Percentiles rank a stretch among this genome's conserved stretches.
Conservation (phyloP, 1,140 invertebrate species). For the Lordiphosa clarofinis region DNA sequence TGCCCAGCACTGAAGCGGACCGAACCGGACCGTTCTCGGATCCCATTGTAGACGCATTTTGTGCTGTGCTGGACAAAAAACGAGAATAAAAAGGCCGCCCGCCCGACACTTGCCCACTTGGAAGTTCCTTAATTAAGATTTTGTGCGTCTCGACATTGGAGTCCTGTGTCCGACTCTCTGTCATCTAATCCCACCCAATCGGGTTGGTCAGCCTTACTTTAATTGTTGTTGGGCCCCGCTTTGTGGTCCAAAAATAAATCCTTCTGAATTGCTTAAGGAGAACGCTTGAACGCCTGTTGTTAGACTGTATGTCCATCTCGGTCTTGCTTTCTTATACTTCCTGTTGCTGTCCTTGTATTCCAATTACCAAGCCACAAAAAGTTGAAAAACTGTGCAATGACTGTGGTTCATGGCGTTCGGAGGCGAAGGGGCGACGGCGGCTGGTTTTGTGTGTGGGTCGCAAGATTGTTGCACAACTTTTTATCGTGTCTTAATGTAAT, state of each 20-base stretch:
- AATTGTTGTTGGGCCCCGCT: constrained; percentile 73
- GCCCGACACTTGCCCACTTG: constrained; percentile 67
- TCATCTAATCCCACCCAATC: constrained; percentile 48
- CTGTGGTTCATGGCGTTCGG: constrained; percentile 35
- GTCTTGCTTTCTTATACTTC: constrained; percentile 46
- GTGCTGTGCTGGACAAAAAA: constrained; percentile 52
- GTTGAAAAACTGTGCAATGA: constrained; percentile 77
- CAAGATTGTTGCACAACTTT: constrained; percentile 73
- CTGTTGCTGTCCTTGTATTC: constrained; percentile 71
- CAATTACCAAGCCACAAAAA: constrained; percentile 78
- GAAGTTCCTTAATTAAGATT: constrained; percentile 78
- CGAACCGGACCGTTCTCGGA: constrained; percentile 17
- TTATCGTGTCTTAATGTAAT: constrained; percentile 78
- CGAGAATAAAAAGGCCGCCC: constrained; percentile 44
- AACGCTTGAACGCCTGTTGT: constrained; percentile 63
- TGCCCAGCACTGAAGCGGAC: constrained; percentile 30
- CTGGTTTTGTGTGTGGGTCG: constrained; percentile 14
- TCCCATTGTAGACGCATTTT: constrained; percentile 64
- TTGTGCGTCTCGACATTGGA: constrained; percentile 59
- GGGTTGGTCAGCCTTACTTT: constrained; percentile 75
- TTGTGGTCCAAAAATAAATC: constrained; percentile 75
- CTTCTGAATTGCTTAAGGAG: constrained; percentile 73
- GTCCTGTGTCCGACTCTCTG: constrained; percentile 17
- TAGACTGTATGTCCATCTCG: constrained; percentile 10
- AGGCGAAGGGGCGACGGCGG: neutral